Conservation (phyloP, 1,140 invertebrate genomes). For the Musca domestica region DNA sequence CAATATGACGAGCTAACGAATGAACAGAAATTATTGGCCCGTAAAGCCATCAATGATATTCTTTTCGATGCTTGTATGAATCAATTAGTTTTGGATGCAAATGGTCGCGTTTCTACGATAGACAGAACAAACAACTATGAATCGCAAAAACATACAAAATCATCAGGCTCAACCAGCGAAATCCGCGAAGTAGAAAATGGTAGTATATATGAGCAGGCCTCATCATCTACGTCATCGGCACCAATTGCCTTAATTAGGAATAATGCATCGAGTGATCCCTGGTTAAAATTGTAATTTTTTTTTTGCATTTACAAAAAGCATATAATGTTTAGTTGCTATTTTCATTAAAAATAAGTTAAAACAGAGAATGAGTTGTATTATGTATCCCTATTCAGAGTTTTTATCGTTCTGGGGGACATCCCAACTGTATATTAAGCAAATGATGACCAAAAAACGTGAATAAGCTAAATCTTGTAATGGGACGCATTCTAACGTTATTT, state of each 20-base stretch:
- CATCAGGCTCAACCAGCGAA: neutral
- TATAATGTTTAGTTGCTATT: too few relatives aligned
- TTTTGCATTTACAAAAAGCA: too few relatives aligned
- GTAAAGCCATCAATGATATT: constrained; percentile 48
- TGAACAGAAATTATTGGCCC: constrained; percentile 42
- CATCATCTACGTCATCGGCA: neutral
- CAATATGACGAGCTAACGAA: constrained; percentile 45
- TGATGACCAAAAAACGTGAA: too few relatives aligned
- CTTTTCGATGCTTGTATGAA: constrained; percentile 49
- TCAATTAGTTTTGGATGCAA: constrained; percentile 29
- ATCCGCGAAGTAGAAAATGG: neutral
- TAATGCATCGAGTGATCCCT: neutral
- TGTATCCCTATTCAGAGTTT: too few relatives aligned
- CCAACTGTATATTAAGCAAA: too few relatives aligned
- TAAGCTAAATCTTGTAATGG: too few relatives aligned
- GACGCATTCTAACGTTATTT: too few relatives aligned
- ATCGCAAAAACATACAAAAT: neutral
- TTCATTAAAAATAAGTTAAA: too few relatives aligned
- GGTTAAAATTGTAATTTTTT: neutral
- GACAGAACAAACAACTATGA: neutral
- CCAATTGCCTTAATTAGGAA: neutral
- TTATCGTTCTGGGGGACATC: too few relatives aligned
- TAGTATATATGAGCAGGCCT: neutral
- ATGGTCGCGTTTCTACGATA: neutral
- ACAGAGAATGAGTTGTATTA: too few relatives aligned